A percentile compares a stretch with the other conserved stretches of the same genome.
Conservation (phyloP, 2,113 vertebrate species). For the Pao palembangensis region DNA sequence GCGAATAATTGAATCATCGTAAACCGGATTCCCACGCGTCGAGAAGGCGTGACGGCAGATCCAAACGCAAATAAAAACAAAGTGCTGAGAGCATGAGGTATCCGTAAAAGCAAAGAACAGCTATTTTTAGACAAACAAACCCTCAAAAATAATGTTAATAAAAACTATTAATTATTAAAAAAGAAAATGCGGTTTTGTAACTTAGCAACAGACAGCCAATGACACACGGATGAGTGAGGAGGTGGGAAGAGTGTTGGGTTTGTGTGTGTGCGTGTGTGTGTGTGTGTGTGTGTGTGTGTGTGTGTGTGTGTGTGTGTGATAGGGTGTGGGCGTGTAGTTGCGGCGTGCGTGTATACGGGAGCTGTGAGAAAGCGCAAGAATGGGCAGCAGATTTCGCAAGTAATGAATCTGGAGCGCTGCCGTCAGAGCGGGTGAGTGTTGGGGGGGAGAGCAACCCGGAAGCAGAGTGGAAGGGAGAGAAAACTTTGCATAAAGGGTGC, state of each 20-base stretch:
- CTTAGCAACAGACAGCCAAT: constrained; percentile 72
- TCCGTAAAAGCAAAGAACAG: too few species aligned
- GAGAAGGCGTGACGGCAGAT: too few species aligned
- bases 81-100: too few species aligned
- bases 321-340: constrained; percentile 55
- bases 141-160: too few species aligned
- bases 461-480: constrained; percentile 9
- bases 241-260: constrained; percentile 50
- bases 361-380: constrained; percentile 62
- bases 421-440: constrained; percentile 22
- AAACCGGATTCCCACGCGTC: too few species aligned
- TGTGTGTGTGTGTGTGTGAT: constrained; percentile 46
- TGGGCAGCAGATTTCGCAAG: constrained; percentile 60
- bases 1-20: too few species aligned
- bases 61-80: too few species aligned
- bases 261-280: constrained; percentile 44
- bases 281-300: constrained; percentile 56
- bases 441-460: constrained; percentile 17
- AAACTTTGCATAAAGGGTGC: constrained; percentile 5
- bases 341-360: constrained; percentile 35
- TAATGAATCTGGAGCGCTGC: constrained; percentile 59
- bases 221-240: constrained; percentile 62
- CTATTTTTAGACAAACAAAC: neutral
- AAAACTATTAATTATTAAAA: neutral
- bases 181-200: constrained; percentile 38